A percentile compares a stretch with the other conserved stretches of the same genome.
These are phyloP conservation scores for Tenebrosternarchus preto DNA, from an alignment of 2,113 vertebrate genomes.

Conservation along the genomic window DNA sequence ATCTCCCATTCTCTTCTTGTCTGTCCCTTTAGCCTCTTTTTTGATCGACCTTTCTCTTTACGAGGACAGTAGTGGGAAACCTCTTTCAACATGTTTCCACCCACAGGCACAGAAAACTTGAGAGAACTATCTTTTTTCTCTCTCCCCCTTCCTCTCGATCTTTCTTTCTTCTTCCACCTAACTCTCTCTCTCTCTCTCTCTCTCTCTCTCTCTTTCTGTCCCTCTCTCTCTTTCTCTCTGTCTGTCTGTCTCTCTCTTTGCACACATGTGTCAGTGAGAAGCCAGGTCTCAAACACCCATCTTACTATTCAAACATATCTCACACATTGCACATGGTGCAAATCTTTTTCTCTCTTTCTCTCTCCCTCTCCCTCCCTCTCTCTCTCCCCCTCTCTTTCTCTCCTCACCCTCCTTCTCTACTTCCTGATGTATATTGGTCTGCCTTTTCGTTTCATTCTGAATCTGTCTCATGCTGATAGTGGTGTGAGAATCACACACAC, in stretches of 20 bases:
- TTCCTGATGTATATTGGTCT: too few species aligned
- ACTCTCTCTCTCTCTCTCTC: too few species aligned
- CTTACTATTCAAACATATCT: slow-evolving; percentile 30
- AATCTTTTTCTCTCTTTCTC: not conserved
- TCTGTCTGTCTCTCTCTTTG: not conserved
- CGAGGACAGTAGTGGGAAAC: not conserved
- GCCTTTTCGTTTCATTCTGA: not conserved
- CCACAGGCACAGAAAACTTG: not conserved
- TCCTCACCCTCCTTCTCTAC: not conserved
- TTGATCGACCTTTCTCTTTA: not conserved
- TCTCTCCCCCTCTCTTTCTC: not conserved
- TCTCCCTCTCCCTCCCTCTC: not conserved
- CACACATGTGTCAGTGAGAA: not conserved
- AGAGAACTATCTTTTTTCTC: slow-evolving; percentile 17
- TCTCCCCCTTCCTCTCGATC: not conserved
- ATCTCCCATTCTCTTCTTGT: not conserved
- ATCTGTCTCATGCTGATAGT: slow-evolving; percentile 47
- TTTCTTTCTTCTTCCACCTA: too few species aligned
- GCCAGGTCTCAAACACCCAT: slow-evolving; percentile 17
- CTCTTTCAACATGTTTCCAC: not conserved
- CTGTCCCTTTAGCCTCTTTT: not conserved
- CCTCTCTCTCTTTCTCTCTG: too few species aligned
- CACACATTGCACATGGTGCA: slow-evolving; percentile 19
- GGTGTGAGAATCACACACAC: slow-evolving; percentile 45
- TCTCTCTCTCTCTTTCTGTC: too few species aligned